A percentile compares a stretch with the other conserved stretches of the same genome.
Conservation (phyloP, 2,113 vertebrate species). For the Pluvianellus socialis region DNA sequence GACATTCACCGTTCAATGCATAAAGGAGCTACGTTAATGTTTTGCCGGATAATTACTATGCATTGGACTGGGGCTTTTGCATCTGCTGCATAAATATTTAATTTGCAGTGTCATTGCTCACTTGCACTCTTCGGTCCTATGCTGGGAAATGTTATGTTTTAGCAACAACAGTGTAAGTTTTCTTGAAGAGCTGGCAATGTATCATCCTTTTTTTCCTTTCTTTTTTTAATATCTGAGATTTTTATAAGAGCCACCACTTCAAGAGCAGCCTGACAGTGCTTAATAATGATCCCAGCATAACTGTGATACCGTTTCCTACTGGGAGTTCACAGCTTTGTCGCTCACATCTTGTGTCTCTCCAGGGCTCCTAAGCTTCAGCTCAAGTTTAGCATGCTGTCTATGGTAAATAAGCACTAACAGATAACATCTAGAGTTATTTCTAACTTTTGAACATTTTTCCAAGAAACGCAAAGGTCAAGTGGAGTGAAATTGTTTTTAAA, state of each 20-base stretch:
- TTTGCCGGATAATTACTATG: neutral
- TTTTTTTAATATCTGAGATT: neutral
- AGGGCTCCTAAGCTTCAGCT: neutral
- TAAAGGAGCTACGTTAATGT: neutral
- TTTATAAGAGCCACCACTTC: neutral
- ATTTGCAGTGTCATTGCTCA: neutral
- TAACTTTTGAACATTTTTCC: constrained; percentile 34
- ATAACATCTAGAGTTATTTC: constrained; percentile 27
- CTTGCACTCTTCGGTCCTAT: neutral
- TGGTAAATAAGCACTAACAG: constrained; percentile 13
- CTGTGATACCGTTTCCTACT: neutral
- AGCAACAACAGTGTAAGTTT: neutral
- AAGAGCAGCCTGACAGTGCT: neutral
- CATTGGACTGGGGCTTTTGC: neutral
- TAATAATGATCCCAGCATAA: neutral
- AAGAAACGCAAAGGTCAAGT: constrained; percentile 50
- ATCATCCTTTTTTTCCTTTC: neutral
- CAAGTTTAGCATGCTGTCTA: neutral
- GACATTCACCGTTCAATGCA: neutral
- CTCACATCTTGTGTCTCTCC: neutral
- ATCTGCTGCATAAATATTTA: neutral
- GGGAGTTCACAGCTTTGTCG: neutral
- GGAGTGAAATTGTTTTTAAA: constrained; percentile 33
- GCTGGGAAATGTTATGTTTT: neutral
- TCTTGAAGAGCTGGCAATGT: neutral